Evolutionary conservation across 2,113 vertebrate genomes (phyloP), one percentile per base, ranked within the genome.

Genomic region (Pygoscelis adeliae): DNA sequence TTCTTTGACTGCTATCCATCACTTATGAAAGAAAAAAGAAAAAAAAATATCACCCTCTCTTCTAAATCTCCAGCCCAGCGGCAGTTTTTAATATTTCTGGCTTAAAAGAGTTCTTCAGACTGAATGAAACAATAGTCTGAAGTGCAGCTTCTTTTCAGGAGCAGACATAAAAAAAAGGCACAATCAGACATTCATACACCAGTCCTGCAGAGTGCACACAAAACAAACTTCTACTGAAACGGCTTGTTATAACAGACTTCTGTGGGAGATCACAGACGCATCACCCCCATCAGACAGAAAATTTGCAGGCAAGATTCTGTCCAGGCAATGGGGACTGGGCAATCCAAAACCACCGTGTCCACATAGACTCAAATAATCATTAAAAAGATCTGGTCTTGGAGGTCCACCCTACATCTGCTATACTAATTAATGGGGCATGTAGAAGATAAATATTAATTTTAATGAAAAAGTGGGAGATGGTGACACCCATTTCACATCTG

Each of bases 191-290:
- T 87, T 95, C 80, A 90, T 30, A 91, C 62, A 87, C 61, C 70
- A 85, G 62, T 23, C 70, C 73, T 79, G 87, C 91, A 97, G 95
- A 96, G 91, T 95, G 96, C 92, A 95, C 93, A 95, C 71, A 96
- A 94, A 96, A 95, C 89, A 97, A 96, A 96, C 70, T 83, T 87
- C 70, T 53, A 82, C 73, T 95, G 71, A 82, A 95, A 66, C 1
- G 13, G 78, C 91, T 83, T 83, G 38, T 82, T 91, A 10, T 8
- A 91, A 76, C 72, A 95, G 77, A 56, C 32, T 87, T 87, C 82
- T 44, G 84, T 30, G 70, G 77, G 62, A 93, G 87, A 93, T 89
- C 83, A 84, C 40, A 97, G 65, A 83, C 58, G 58, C n/a, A 79
- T 71, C 87, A 81, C 3, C 30, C 77, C 55, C 11, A 0, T 82